These are phyloP conservation scores for Novumbra hubbsi DNA, from an alignment of 2,797 vertebrate species.

Conservation along the genomic window DNA sequence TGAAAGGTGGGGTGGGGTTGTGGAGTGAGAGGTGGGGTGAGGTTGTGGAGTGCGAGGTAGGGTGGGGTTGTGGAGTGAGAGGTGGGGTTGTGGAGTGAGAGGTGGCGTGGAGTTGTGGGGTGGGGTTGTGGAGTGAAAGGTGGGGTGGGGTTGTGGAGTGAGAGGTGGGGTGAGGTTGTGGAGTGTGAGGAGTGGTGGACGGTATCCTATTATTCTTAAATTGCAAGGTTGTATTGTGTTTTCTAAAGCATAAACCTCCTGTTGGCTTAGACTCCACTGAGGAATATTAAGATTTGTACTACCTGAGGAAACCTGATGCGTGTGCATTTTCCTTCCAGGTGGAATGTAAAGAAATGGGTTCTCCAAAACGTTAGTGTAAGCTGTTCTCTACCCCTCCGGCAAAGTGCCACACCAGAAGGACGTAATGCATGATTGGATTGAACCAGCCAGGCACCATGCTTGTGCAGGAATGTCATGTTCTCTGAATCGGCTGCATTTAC, in stretches of 20 bases:
- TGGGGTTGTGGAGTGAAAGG: too few relatives aligned
- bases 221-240: neutral
- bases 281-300: conserved; percentile 15
- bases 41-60: too few relatives aligned
- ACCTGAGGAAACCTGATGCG: conserved; percentile 33
- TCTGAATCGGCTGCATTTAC: neutral
- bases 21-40: neutral
- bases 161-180: too few relatives aligned
- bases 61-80: too few relatives aligned
- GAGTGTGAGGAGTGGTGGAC: neutral
- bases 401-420: conserved; percentile 43
- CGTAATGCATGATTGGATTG: conserved; percentile 24
- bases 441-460: conserved; percentile 11
- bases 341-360: conserved; percentile 26
- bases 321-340: conserved; percentile 33
- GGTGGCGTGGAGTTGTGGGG: too few relatives aligned
- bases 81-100: neutral
- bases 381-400: conserved; percentile 31
- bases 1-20: neutral
- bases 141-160: too few relatives aligned
- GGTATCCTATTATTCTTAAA: conserved; percentile 3
- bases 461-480: neutral
- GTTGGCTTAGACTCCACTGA: conserved; percentile 10
- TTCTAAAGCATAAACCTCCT: conserved; percentile 9
- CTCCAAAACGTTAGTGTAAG: conserved; percentile 33